Conservation (phyloP, 2,888 invertebrate species). For the Idaea biselata region DNA sequence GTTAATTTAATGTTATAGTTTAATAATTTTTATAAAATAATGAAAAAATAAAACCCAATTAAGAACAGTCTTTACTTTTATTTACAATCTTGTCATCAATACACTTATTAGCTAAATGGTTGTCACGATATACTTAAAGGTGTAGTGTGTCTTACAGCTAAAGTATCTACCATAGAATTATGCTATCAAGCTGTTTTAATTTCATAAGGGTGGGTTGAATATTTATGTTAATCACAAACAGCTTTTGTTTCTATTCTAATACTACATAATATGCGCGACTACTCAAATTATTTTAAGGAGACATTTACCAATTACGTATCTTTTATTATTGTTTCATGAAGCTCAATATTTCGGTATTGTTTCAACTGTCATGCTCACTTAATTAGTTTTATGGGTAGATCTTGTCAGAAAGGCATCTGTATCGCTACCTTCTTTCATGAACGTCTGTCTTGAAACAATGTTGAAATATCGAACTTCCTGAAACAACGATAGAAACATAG, state of each 20-base stretch:
- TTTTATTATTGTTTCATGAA: too few species aligned
- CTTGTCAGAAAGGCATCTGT: too few species aligned
- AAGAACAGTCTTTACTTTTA: conserved; percentile 64
- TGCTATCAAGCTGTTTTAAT: conserved; percentile 49
- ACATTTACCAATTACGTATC: neutral
- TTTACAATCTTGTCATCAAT: conserved; percentile 60
- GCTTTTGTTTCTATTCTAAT: conserved; percentile 30
- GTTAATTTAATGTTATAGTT: conserved; percentile 35
- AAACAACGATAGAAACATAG: too few species aligned
- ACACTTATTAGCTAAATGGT: conserved; percentile 50
- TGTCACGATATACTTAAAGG: conserved; percentile 33
- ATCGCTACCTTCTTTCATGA: too few species aligned
- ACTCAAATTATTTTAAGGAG: neutral
- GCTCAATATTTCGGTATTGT: too few species aligned
- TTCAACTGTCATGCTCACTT: too few species aligned
- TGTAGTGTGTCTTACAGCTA: conserved; percentile 30
- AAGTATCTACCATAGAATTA: conserved; percentile 30
- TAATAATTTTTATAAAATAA: conserved; percentile 57
- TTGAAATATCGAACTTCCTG: too few species aligned
- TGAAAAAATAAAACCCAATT: conserved; percentile 59
- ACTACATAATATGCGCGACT: too few species aligned
- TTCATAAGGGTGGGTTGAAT: conserved; percentile 63
- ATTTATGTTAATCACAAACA: conserved; percentile 58
- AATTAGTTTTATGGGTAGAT: too few species aligned
- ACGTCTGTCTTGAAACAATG: too few species aligned